Base-by-base conservation (phyloP, 2,113 vertebrate genomes). In the Aptenodytes patagonicus region DNA sequence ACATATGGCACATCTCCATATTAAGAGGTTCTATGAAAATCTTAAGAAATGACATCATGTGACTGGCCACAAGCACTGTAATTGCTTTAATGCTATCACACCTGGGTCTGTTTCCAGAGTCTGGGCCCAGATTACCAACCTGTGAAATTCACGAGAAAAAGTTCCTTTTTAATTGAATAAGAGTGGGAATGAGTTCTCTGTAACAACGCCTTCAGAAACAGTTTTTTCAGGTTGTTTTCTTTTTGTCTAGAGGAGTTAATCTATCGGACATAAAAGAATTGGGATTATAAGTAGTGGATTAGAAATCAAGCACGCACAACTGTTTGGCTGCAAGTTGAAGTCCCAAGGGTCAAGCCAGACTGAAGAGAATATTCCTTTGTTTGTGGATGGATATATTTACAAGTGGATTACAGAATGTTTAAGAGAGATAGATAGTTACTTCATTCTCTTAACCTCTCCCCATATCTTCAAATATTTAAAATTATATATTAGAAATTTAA, bases 391-490 rank as follows among this genome's bases (percentile, higher is more conserved):
- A 20, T 58, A 26, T 69, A 66, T 88, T 90, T 77, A 70, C 11
- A 70, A 81, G 26, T 55, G 22, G 32, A 52, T 71, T 71, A n/a
- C 13, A 82, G 29, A 71, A 83, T 87, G 60, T 93, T 94, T 93
- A 70, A 85, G 62, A 91, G 75, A 82, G 20, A 88, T 32, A 70
- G 40, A 80, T 87, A 71, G 76, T 96, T 96, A 69, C 49, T 84
- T 86, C 17, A 64, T 94, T 97, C 71, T 88, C 55, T 66, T 83
- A 96, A 89, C 40, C 36, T 42, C 9, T 93, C 34, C 2, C 60
- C 78, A 81, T 91, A 94, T 95, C 94, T 97, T 96, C 61, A 94
- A 60, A 85, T 78, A 84, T 91, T 89, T 78, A 36, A 84, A 83
- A 78, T 49, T 1, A 4, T 88, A 11, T 84, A 75, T 62, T 75